phyloP scores from a whole-genome alignment of 1,140 invertebrate species.

The Cotesia glomerata region DNA sequence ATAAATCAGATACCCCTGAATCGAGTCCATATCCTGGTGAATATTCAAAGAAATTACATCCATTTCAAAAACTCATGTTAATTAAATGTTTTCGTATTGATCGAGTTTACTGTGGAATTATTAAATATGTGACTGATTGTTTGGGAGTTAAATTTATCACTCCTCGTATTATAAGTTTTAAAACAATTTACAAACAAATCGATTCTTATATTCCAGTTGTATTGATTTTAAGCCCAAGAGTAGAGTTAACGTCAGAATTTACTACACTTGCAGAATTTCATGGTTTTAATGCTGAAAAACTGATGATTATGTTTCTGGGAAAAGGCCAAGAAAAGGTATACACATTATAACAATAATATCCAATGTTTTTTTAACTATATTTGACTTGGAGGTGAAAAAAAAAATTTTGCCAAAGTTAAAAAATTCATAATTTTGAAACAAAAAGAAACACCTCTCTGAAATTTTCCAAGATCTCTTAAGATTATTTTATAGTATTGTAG shows the following conservation, averaged over 20 bases:
- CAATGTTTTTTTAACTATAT: not conserved
- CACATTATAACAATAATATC: not conserved
- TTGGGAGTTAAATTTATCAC: slow-evolving; percentile 88
- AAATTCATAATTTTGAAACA: too few relatives aligned
- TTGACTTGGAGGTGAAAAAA: too few relatives aligned
- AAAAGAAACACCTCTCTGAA: too few relatives aligned
- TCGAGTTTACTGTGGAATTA: slow-evolving; percentile 80
- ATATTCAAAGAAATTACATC: slow-evolving; percentile 70
- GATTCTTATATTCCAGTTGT: slow-evolving; percentile 79
- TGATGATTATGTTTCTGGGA: slow-evolving; percentile 84
- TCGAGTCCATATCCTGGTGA: slow-evolving; percentile 70
- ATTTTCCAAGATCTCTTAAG: too few relatives aligned
- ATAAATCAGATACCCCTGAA: slow-evolving; percentile 80
- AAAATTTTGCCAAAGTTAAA: not conserved
- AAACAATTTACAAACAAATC: slow-evolving; percentile 83
- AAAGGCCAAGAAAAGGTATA: slow-evolving; percentile 84
- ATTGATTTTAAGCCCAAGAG: slow-evolving; percentile 87
- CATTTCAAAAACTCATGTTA: slow-evolving; percentile 81
- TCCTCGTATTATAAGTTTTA: slow-evolving; percentile 81
- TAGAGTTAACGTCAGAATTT: slow-evolving; percentile 86
- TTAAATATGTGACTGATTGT: slow-evolving; percentile 77
- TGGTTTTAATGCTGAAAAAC: slow-evolving; percentile 74
- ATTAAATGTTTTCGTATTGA: slow-evolving; percentile 86
- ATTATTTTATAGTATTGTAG: too few relatives aligned
- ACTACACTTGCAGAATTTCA: slow-evolving; percentile 81